Base-by-base conservation (phyloP, 2,113 vertebrate genomes). In the Cromileptes altivelis region DNA sequence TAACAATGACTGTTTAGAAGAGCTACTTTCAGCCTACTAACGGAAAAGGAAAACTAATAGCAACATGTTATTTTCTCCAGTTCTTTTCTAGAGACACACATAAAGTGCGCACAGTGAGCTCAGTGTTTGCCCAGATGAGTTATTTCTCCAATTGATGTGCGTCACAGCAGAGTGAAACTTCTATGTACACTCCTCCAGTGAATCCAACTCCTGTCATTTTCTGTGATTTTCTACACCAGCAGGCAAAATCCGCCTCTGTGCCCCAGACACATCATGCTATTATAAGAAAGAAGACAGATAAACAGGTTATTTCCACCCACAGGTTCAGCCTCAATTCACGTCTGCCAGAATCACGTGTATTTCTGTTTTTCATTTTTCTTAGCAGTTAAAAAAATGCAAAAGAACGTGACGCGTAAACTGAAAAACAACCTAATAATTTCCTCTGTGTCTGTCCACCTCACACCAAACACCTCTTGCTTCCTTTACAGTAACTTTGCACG, bases 21-120 rank as follows among this genome's bases (percentile, higher is more conserved):
- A 78, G 52, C 58, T 55, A 12, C 9, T 47, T 70, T 75, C 49
- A 37, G 15, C 14, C 57, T 42, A 11, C 27, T 6, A 42, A 67
- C 62, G 30, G 40, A 86, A 30, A 80, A 81, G 67, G 21, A 84
- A 80, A 88, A 62, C 27, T 57, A 80, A 70, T 15, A 37, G 40
- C 0, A 76, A 73, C 76, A 52, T 82, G 71, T 76, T 49, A 70
- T 79, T 78, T 67, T 23, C 71, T 55, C n/a, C 17, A 27, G 23
- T 25, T 18, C 37, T 5, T 47, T 50, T 63, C 30, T 60, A 3
- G 72, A 82, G 75, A 75, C 23, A 15, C 53, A 78, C 19, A 12
- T 23, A 13, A 18, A 49, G 65, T 56, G 40, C 2, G 1, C 4
- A 58, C 55, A 0, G 15, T 18, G 63, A 75, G 74, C 57, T 90